These are phyloP conservation scores for Amphibalanus amphitrite DNA, from an alignment of 1,140 invertebrate species.

Conservation along the genomic window DNA sequence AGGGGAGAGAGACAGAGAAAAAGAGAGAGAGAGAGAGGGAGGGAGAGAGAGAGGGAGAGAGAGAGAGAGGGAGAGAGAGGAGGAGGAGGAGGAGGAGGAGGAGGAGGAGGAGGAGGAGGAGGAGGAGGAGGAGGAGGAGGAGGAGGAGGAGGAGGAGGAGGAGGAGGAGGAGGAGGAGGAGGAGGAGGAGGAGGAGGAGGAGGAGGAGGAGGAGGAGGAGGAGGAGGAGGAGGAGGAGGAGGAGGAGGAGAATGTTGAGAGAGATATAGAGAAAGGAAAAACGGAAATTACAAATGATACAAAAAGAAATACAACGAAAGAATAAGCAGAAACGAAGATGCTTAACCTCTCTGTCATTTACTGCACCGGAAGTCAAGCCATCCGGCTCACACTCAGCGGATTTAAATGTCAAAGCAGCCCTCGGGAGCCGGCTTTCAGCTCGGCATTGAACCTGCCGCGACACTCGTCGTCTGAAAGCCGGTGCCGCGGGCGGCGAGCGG, in stretches of 20 bases:
- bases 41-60: neutral
- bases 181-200: neutral
- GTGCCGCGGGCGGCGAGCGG: no score
- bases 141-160: neutral
- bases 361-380: no score
- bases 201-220: neutral
- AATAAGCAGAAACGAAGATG: no score
- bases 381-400: no score
- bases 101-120: neutral
- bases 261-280: conserved; percentile 8
- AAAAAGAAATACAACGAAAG: no score
- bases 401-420: no score
- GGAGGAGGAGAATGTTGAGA: conserved; percentile 6
- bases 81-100: neutral
- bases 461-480: no score
- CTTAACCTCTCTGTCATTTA: no score
- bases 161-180: neutral
- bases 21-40: conserved; percentile 4
- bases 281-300: conserved; percentile 8
- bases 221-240: conserved; percentile 8
- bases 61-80: neutral
- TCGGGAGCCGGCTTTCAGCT: no score
- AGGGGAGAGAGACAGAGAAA: conserved; percentile 3
- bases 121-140: neutral
- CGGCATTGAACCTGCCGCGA: no score